Evolutionary conservation across 1,140 invertebrate genomes (phyloP), one percentile per base, ranked within the genome.

Genomic region (Babylonia areolata): DNA sequence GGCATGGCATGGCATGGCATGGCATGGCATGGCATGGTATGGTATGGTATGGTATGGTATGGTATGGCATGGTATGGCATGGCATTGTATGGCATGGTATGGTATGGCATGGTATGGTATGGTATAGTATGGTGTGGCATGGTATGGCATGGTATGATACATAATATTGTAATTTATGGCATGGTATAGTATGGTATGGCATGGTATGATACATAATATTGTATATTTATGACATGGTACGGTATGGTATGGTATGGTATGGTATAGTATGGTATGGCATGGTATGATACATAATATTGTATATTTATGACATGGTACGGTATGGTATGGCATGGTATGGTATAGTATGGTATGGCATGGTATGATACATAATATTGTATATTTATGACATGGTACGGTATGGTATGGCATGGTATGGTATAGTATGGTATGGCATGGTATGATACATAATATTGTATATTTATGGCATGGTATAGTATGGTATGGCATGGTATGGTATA

Each of bases 21-120:
- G 87, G 15, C 51, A 64, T 54, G 39, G 42, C 81, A 87, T 88
- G 78, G 71, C 81, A 88, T 88, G 85, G 84, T n/a, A 42, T 82
- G 87, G 78, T 88, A 85, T 88, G 82, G 77, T 88, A 88, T 88
- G 82, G 86, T 88, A 88, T 88, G 87, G 86, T 88, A 78, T 40
- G 86, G 86, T 86, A 88, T 89, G 78, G 78, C 85, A 86, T 88
- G 88, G 86, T 88, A 87, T n/a, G n/a, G n/a, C n/a, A n/a, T n/a
- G n/a, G n/a, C n/a, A n/a, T n/a, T n/a, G n/a, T n/a, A n/a, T n/a
- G 82, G 83, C 88, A 90, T 90, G 86, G 83, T 90, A 90, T 90
- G 86, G 85, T 90, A 87, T 90, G 80, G 80, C 89, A 88, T 90
- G 88, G 83, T 90, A 90, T 90, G 86, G 80, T 90, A 90, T 90